Percentiles rank a stretch among this genome's conserved stretches.
These are phyloP conservation scores for Fundulus diaphanus DNA, from an alignment of 2,797 vertebrate genomes.

Conservation along the genomic window DNA sequence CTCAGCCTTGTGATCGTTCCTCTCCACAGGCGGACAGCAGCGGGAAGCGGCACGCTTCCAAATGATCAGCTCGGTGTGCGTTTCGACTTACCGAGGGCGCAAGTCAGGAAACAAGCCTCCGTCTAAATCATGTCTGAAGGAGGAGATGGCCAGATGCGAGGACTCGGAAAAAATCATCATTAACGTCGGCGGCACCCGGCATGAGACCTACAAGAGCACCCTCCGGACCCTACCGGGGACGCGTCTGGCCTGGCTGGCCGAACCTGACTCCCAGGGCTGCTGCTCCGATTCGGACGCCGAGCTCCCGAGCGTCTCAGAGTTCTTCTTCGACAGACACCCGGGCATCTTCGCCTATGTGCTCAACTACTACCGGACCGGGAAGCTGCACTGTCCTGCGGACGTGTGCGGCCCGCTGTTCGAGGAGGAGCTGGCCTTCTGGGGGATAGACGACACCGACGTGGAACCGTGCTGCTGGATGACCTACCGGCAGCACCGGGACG, in stretches of 20 bases:
- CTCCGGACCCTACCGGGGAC: slow-evolving; percentile 94
- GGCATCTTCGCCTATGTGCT: slow-evolving; percentile 97
- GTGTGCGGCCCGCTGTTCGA: slow-evolving; percentile 98
- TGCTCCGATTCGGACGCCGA: slow-evolving; percentile 80
- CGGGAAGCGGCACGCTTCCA: slow-evolving; percentile 63
- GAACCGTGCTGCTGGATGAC: slow-evolving; percentile 99
- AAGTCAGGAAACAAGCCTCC: slow-evolving; percentile 98
- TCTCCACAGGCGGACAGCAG: slow-evolving; percentile 18
- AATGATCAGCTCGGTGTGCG: slow-evolving; percentile 99
- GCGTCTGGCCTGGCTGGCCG: slow-evolving; percentile 93
- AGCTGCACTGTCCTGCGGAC: slow-evolving; percentile 97
- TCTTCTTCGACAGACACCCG: slow-evolving; percentile 97
- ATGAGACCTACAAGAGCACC: slow-evolving; percentile 98
- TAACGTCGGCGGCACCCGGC: slow-evolving; percentile 96
- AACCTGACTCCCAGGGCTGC: slow-evolving; percentile 85
- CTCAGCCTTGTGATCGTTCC: slow-evolving; percentile 37
- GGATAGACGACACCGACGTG: slow-evolving; percentile 98
- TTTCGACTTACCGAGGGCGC: slow-evolving; percentile 98
- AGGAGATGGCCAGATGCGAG: slow-evolving; percentile 95
- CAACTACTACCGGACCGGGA: slow-evolving; percentile 98
- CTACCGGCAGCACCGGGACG: slow-evolving; percentile 96
- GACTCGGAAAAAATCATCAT: slow-evolving; percentile 96
- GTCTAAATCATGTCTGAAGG: slow-evolving; percentile 98
- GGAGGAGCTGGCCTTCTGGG: slow-evolving; percentile 98
- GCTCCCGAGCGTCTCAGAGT: slow-evolving; percentile 77